Evolutionary conservation across 2,113 vertebrate genomes (phyloP).

Genomic region (Oryzias melastigma): DNA sequence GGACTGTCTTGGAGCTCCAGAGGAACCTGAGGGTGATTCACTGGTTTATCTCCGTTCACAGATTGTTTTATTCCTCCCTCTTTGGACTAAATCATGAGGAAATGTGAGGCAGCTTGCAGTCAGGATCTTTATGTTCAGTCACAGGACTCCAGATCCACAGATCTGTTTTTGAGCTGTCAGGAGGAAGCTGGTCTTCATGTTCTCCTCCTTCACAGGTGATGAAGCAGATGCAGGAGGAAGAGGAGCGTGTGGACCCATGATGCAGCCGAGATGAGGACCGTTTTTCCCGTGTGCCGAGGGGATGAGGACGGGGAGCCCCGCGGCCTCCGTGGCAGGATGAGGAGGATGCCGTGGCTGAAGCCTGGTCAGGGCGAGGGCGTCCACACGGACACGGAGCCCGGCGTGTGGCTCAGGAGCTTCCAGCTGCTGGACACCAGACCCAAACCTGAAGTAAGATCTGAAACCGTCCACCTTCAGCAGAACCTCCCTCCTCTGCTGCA

Average conservation of each 20-base stretch:
- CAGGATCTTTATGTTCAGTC: background rate
- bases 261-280: conserved; percentile 62
- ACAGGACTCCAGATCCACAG: background rate
- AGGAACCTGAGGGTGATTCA: too few relatives aligned
- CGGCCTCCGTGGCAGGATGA: conserved; percentile 67
- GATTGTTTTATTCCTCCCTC: too few relatives aligned
- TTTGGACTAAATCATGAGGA: too few relatives aligned
- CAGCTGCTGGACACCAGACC: conserved; percentile 62
- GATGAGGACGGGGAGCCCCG: conserved; percentile 37
- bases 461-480: background rate
- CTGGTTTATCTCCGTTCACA: too few relatives aligned
- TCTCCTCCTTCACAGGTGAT: conserved; percentile 47
- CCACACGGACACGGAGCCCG: conserved; percentile 58
- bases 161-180: background rate
- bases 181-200: background rate
- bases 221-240: conserved; percentile 46
- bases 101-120: too few relatives aligned
- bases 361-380: conserved; percentile 27
- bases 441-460: conserved; percentile 55
- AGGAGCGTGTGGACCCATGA: conserved; percentile 38
- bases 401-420: conserved; percentile 76
- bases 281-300: conserved; percentile 45
- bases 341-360: conserved; percentile 58
- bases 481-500: background rate
- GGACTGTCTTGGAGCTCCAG: background rate